phyloP scores from a whole-genome alignment of 2,888 invertebrate species.

The Noctua comes region DNA sequence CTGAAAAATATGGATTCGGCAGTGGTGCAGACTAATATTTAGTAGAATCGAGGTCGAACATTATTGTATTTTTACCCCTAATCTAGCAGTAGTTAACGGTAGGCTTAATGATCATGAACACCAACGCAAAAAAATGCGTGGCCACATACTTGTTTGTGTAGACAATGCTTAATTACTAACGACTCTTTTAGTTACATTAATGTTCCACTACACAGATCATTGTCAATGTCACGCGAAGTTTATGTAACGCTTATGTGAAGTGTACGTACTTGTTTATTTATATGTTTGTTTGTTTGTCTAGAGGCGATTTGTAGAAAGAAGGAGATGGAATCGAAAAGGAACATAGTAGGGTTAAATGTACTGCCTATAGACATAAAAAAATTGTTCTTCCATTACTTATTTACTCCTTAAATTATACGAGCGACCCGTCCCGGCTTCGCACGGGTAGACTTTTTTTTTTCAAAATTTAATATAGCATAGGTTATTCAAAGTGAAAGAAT shows the following conservation, averaged over 20 bases:
- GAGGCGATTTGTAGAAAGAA: background rate
- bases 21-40: background rate
- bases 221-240: constrained; percentile 8
- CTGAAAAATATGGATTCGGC: background rate
- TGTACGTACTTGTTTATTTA: background rate
- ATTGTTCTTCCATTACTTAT: background rate
- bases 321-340: background rate
- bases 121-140: background rate
- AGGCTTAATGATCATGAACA: background rate
- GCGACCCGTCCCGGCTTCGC: too few species aligned
- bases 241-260: background rate
- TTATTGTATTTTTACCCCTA: background rate
- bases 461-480: background rate
- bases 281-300: background rate
- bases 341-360: background rate
- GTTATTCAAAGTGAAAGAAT: too few species aligned
- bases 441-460: too few species aligned
- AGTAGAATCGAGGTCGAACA: background rate
- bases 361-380: background rate
- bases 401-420: background rate
- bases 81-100: background rate
- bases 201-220: constrained; percentile 11
- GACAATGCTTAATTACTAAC: background rate
- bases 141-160: background rate
- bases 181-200: background rate